These are phyloP conservation scores for Desmodus rotundus DNA, from an alignment of 2,113 vertebrate species.

Conservation along the genomic window DNA sequence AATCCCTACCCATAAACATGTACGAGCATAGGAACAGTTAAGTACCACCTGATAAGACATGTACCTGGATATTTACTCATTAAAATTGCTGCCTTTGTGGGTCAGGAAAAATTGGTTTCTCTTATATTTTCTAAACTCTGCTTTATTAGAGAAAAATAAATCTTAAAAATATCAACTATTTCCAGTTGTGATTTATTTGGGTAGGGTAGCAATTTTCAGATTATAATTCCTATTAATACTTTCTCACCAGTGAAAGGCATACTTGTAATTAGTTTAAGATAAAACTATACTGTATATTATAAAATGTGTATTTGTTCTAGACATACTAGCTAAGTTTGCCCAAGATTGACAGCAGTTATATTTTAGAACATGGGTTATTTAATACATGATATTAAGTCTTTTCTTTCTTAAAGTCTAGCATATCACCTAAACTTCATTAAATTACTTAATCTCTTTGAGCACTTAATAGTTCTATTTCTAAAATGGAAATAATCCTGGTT, in stretches of 20 bases:
- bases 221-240: neutral
- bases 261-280: neutral
- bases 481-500: slow-evolving; percentile 10
- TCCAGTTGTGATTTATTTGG: neutral
- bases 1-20: neutral
- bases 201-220: neutral
- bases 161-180: neutral
- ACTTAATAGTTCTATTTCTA: slow-evolving; percentile 39
- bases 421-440: slow-evolving; percentile 24
- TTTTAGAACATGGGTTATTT: slow-evolving; percentile 38
- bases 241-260: slow-evolving; percentile 19
- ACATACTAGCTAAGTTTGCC: neutral
- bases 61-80: neutral
- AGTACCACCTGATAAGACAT: neutral
- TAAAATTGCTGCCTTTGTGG: neutral
- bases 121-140: neutral
- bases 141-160: neutral
- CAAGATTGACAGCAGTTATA: neutral
- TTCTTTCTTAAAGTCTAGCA: neutral
- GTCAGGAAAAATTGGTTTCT: neutral
- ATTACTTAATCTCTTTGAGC: slow-evolving; percentile 12
- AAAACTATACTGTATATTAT: neutral
- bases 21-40: neutral
- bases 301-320: neutral
- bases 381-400: slow-evolving; percentile 2